Base-by-base conservation (phyloP, 2,797 vertebrate species). In the Coranthus polyacanthus region DNA sequence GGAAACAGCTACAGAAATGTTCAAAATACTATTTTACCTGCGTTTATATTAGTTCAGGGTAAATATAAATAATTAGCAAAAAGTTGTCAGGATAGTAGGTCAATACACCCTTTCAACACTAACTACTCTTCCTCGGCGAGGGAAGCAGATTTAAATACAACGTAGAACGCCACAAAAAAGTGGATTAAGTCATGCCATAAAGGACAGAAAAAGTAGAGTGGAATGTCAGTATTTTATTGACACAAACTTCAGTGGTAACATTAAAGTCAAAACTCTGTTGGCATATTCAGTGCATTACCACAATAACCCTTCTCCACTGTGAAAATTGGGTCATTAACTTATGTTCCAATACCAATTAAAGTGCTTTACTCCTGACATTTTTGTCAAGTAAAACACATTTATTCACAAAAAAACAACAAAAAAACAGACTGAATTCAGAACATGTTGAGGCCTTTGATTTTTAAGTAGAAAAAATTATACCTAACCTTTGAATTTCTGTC, bases 141-240 rank as follows among this genome's bases (percentile, higher is more conserved):
- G n/a, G n/a, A n/a, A n/a, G n/a, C n/a, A n/a, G n/a, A n/a, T n/a
- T n/a, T n/a, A n/a, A n/a, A n/a, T n/a, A n/a, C n/a, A n/a, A n/a
- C n/a, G n/a, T n/a, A n/a, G n/a, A n/a, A n/a, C n/a, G n/a, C n/a
- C n/a, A n/a, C n/a, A n/a, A n/a, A n/a, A n/a, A n/a, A n/a, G n/a
- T n/a, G n/a, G n/a, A n/a, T n/a, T n/a, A n/a, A n/a, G n/a, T n/a
- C n/a, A n/a, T n/a, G n/a, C 54, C 6, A 75, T 10, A 56, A 36
- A 46, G 1, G 5, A 58, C 21, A 43, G 2, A 0, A 63, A 24
- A 47, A 65, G 4, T 29, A 26, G 12, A 62, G 81, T 90, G 91
- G 91, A 93, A 94, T 92, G 92, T 93, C 82, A 89, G 69, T 60
- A 58, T 85, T 93, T 94, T 94, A 94, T 55, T 81, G 60, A 81